These are phyloP conservation scores for Naja naja DNA, from an alignment of 2,113 vertebrate species.

Conservation along the genomic window DNA sequence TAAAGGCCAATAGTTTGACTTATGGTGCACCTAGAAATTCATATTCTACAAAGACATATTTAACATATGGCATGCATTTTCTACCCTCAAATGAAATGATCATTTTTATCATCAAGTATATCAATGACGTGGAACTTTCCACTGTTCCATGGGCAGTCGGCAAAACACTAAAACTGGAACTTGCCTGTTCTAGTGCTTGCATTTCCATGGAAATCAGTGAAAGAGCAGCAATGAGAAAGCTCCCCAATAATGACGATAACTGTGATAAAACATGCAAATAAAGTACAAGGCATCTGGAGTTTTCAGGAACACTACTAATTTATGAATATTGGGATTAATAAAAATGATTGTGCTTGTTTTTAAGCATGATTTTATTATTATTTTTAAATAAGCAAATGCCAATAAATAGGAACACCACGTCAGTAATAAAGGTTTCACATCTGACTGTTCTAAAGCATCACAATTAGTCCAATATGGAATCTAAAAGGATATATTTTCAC, in stretches of 20 bases:
- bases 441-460: background rate
- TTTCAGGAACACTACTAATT: slow-evolving; percentile 20
- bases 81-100: background rate
- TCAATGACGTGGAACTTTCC: slow-evolving; percentile 50
- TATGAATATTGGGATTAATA: background rate
- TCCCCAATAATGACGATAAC: slow-evolving; percentile 11
- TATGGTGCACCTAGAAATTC: background rate
- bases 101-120: slow-evolving; percentile 45
- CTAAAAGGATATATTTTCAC: background rate
- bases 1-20: background rate
- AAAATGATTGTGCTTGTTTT: background rate
- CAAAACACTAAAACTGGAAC: slow-evolving; percentile 51
- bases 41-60: background rate
- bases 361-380: background rate
- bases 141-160: slow-evolving; percentile 44
- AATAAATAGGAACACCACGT: background rate
- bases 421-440: background rate
- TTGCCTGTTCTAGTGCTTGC: slow-evolving; percentile 4
- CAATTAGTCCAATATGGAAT: background rate
- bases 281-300: slow-evolving; percentile 34
- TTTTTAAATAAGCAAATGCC: background rate
- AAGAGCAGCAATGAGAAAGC: slow-evolving; percentile 32
- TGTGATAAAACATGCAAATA: slow-evolving; percentile 17
- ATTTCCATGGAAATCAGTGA: slow-evolving; percentile 57
- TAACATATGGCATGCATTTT: background rate